A percentile compares a stretch with the other conserved stretches of the same genome.
Conservation (phyloP, 2,888 invertebrate genomes). For the Branchipolynoe longqiensis region DNA sequence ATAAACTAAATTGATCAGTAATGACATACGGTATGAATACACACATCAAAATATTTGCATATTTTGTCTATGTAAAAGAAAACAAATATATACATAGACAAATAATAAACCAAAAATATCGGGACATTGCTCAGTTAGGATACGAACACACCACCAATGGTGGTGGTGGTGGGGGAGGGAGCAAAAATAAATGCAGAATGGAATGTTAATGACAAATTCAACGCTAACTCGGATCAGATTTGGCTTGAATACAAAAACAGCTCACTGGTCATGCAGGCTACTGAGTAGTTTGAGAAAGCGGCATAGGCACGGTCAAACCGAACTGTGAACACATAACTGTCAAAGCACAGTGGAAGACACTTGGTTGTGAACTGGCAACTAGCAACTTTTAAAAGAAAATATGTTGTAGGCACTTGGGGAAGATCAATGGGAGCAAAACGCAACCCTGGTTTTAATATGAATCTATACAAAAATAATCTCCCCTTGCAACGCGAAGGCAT, state of each 20-base stretch:
- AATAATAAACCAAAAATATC: no score
- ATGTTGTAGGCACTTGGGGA: conserved; percentile 23
- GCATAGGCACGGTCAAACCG: no score
- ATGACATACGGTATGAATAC: neutral
- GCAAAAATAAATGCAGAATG: no score
- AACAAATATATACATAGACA: neutral
- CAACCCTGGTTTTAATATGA: neutral
- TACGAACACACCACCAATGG: no score
- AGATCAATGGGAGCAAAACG: neutral
- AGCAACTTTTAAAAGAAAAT: conserved; percentile 6
- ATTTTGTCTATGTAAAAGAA: neutral
- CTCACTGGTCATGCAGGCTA: no score
- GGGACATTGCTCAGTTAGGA: no score
- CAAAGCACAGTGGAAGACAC: conserved; percentile 30
- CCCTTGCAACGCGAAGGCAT: neutral
- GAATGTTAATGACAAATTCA: no score
- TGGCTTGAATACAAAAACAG: no score
- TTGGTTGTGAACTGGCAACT: neutral
- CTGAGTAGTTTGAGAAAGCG: no score
- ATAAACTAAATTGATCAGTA: no score
- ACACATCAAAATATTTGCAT: neutral
- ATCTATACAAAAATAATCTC: conserved; percentile 25
- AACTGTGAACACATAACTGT: conserved; percentile 24
- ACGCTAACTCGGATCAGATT: no score
- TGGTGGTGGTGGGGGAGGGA: no score